phyloP scores from a whole-genome alignment of 1,140 invertebrate genomes.

The Drosophila lacertosa region DNA sequence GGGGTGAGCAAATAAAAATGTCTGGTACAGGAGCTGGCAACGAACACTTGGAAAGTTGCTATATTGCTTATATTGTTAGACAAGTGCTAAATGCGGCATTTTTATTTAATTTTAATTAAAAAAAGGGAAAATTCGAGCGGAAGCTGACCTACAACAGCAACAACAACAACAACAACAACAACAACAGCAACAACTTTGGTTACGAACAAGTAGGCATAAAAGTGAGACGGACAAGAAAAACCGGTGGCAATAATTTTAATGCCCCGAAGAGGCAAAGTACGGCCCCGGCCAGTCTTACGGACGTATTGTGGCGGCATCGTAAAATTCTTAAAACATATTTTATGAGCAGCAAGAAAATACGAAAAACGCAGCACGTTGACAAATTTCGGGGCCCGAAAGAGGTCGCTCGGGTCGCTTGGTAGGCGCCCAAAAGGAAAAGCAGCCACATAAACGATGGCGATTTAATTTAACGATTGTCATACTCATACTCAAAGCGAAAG shows the following conservation, averaged over 20 bases:
- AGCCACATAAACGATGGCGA: constrained; percentile 77
- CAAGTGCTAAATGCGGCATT: constrained; percentile 72
- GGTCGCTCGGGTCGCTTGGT: constrained; percentile 51
- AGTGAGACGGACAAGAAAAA: constrained; percentile 62
- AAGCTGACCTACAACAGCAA: constrained; percentile 47
- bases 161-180: constrained; percentile 5
- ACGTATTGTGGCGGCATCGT: constrained; percentile 65
- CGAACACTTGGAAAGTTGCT: constrained; percentile 58
- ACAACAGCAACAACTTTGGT: constrained; percentile 38
- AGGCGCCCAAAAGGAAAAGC: constrained; percentile 81
- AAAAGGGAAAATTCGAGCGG: constrained; percentile 73
- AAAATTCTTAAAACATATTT: constrained; percentile 82
- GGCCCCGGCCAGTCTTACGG: constrained; percentile 2
- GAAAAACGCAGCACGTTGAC: constrained; percentile 75
- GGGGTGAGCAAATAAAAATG: constrained; percentile 39
- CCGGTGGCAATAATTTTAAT: constrained; percentile 77
- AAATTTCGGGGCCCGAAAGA: constrained; percentile 74
- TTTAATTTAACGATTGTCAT: constrained; percentile 81
- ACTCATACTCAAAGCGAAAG: constrained; percentile 44
- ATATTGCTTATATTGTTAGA: constrained; percentile 47
- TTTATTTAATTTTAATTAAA: constrained; percentile 75
- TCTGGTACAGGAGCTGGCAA: constrained; percentile 16
- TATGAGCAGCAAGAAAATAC: constrained; percentile 64
- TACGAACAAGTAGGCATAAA: constrained; percentile 74
- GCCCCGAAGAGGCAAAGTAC: constrained; percentile 55